A percentile compares a stretch with the other conserved stretches of the same genome.
These are phyloP conservation scores for Hirtodrosophila alboralis DNA, from an alignment of 2,888 invertebrate genomes.

Conservation along the genomic window DNA sequence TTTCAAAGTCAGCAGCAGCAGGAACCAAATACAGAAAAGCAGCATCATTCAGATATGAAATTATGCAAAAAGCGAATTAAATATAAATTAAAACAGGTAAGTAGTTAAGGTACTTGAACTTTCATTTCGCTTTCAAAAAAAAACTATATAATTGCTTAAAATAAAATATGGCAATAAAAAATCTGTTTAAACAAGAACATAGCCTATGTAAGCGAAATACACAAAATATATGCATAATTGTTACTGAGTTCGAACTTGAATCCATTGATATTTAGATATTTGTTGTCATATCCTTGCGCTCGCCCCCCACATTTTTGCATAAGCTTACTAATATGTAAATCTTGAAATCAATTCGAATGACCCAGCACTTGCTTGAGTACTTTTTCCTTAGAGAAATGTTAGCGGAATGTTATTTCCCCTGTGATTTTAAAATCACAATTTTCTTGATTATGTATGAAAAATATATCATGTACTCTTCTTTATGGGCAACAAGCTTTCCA, in stretches of 20 bases:
- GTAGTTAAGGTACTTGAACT: too few species aligned
- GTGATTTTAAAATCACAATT: constrained; percentile 16
- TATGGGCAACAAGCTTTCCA: constrained; percentile 34
- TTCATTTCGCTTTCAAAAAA: constrained; percentile 1
- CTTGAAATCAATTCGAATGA: constrained; percentile 1
- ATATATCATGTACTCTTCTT: constrained; percentile 1
- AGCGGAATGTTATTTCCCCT: constrained; percentile 2
- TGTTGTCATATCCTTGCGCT: too few species aligned
- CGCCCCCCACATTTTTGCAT: background rate
- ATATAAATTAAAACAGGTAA: constrained; percentile 3
- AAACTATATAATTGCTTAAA: background rate
- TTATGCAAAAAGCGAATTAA: constrained; percentile 14
- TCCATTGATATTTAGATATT: too few species aligned
- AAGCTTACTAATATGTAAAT: constrained; percentile 21
- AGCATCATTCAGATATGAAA: constrained; percentile 3
- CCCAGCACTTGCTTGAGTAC: background rate
- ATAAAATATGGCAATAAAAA: background rate
- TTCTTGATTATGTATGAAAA: constrained; percentile 22
- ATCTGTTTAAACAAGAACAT: too few species aligned
- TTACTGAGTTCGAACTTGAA: too few species aligned
- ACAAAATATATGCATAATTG: too few species aligned
- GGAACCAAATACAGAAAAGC: background rate
- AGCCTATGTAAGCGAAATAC: too few species aligned
- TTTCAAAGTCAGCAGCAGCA: background rate
- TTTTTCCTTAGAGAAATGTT: background rate